Percentiles rank a stretch among this genome's conserved stretches.
phyloP scores from a whole-genome alignment of 2,797 vertebrate species.

The Megaceryle alcyon region DNA sequence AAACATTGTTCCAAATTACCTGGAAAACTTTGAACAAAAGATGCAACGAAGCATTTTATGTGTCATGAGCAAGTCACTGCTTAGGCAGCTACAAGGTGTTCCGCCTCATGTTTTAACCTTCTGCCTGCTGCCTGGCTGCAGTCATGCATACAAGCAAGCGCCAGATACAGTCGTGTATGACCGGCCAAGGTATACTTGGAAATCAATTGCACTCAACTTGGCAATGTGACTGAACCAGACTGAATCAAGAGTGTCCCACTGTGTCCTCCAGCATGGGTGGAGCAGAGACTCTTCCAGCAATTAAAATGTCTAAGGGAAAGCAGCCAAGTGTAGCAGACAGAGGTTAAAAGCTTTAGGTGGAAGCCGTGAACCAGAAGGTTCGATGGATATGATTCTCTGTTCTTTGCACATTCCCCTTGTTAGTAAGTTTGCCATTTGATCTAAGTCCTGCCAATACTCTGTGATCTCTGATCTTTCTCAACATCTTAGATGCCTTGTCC shows the following conservation, averaged over 20 bases:
- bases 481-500: background rate
- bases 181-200: background rate
- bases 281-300: background rate
- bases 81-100: background rate
- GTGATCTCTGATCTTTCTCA: background rate
- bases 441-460: background rate
- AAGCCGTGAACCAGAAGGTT: background rate
- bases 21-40: background rate
- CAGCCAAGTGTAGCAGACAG: background rate
- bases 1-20: background rate
- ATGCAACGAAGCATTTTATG: background rate
- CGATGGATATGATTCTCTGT: background rate
- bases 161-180: background rate
- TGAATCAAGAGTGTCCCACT: background rate
- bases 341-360: background rate
- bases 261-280: background rate
- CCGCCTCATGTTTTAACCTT: background rate
- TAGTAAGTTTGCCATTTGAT: background rate
- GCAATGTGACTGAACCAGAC: background rate
- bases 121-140: background rate
- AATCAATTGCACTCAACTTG: background rate
- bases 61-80: background rate
- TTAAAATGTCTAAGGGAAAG: slow-evolving; percentile 7
- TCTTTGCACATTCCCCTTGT: background rate
- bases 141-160: background rate